Evolutionary conservation across 92 coral and sea anemone genomes (phyloP).

Genomic region (Paragorgia papillata): DNA sequence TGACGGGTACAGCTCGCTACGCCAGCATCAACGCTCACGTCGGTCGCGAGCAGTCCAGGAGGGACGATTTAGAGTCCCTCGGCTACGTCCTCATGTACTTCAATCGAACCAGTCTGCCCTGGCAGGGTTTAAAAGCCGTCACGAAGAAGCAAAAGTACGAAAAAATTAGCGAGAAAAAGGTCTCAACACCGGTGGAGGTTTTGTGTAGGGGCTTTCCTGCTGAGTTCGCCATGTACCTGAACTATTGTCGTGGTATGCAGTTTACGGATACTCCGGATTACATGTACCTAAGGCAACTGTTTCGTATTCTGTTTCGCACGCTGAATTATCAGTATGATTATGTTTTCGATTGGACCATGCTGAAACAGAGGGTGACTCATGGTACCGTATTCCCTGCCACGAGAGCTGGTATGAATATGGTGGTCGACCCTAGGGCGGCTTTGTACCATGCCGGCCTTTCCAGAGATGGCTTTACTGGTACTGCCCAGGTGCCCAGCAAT

Average conservation of each 20-base stretch:
- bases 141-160: slow-evolving; percentile 98
- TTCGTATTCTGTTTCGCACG: slow-evolving; percentile 94
- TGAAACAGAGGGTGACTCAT: slow-evolving; percentile 94
- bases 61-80: slow-evolving; percentile 97
- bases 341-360: slow-evolving; percentile 99
- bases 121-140: slow-evolving; percentile 98
- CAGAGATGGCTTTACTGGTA: slow-evolving; percentile 12
- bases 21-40: slow-evolving; percentile 98
- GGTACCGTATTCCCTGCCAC: slow-evolving; percentile 65
- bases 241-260: slow-evolving; percentile 94
- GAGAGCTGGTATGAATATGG: slow-evolving; percentile 8
- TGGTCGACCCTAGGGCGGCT: slow-evolving; percentile 25
- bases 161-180: slow-evolving; percentile 98
- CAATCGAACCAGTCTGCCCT: slow-evolving; percentile 94
- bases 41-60: slow-evolving; percentile 95
- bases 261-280: slow-evolving; percentile 96
- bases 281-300: slow-evolving; percentile 96
- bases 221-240: slow-evolving; percentile 98
- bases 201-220: slow-evolving; percentile 99
- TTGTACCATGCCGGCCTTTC: slow-evolving; percentile 24
- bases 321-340: slow-evolving; percentile 97
- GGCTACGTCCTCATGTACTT: slow-evolving; percentile 98
- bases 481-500: slow-evolving; percentile 7
- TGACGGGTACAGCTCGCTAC: slow-evolving; percentile 97
- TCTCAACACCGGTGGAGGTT: slow-evolving; percentile 97